Percentiles rank a stretch among this genome's conserved stretches.
Evolutionary conservation across 2,888 invertebrate genomes (phyloP).

Genomic region (Mythimna pallens): DNA sequence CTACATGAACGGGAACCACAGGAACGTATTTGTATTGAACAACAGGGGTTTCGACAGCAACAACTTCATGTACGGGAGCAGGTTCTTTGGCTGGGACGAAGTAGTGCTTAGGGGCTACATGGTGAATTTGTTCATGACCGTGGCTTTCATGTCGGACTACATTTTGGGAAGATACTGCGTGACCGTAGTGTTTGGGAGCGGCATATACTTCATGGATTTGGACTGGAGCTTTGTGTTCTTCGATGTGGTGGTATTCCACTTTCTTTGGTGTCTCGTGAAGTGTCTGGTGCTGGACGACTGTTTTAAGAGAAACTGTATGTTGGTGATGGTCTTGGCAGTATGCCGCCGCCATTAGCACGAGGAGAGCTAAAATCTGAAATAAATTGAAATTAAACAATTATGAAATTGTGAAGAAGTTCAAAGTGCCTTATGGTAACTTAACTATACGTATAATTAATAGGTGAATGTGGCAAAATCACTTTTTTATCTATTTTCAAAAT

Average conservation of each 20-base stretch:
- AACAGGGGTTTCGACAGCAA: conserved; percentile 45
- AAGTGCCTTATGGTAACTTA: background rate
- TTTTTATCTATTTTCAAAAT: background rate
- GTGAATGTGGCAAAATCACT: background rate
- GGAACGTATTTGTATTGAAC: conserved; percentile 46
- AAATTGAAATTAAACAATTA: background rate
- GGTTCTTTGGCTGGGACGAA: conserved; percentile 67
- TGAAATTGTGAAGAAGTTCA: background rate
- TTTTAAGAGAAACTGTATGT: conserved; percentile 66
- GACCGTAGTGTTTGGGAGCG: conserved; percentile 64
- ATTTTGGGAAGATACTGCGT: conserved; percentile 74
- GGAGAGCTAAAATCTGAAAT: conserved; percentile 68
- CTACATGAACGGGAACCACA: conserved; percentile 32
- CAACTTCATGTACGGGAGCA: conserved; percentile 66
- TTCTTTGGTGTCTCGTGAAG: conserved; percentile 75
- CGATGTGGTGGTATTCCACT: conserved; percentile 56
- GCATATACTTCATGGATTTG: conserved; percentile 35
- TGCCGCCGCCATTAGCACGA: conserved; percentile 64
- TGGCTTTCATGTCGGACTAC: conserved; percentile 67
- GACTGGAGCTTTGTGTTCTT: conserved; percentile 22
- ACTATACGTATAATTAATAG: background rate
- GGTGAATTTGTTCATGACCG: conserved; percentile 62
- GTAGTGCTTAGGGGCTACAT: conserved; percentile 63
- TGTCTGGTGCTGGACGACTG: conserved; percentile 73
- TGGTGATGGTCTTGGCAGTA: conserved; percentile 73